Percentiles rank a stretch among this genome's conserved stretches.
Evolutionary conservation across 2,113 vertebrate genomes (phyloP).

Genomic region (western clawed frog (Xenopus tropicalis)): UCB_Xtro_10.0 CM004449.2:71370001-71370500

Average conservation of each 20-base stretch:
- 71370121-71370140: no score
- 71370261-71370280: slow-evolving; percentile 31
- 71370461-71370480: not conserved
- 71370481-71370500: slow-evolving; percentile 4
- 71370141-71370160: not conserved
- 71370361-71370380: slow-evolving; percentile 42
- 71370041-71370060: no score
- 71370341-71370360: slow-evolving; percentile 44
- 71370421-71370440: slow-evolving; percentile 30
- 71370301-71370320: slow-evolving; percentile 31
- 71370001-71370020: no score
- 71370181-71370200: not conserved
- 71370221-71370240: slow-evolving; percentile 4
- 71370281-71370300: slow-evolving; percentile 40
- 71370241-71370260: slow-evolving; percentile 30
- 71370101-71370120: no score
- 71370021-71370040: no score
- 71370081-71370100: no score
- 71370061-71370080: no score
- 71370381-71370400: slow-evolving; percentile 27
- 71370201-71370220: not conserved
- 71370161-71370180: not conserved
- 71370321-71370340: slow-evolving; percentile 44
- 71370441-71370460: slow-evolving; percentile 13
- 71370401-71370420: slow-evolving; percentile 12